Evolutionary conservation across 1,140 invertebrate genomes (phyloP), one percentile per base, ranked within the genome.

Genomic region (Neelides sp.): DNA sequence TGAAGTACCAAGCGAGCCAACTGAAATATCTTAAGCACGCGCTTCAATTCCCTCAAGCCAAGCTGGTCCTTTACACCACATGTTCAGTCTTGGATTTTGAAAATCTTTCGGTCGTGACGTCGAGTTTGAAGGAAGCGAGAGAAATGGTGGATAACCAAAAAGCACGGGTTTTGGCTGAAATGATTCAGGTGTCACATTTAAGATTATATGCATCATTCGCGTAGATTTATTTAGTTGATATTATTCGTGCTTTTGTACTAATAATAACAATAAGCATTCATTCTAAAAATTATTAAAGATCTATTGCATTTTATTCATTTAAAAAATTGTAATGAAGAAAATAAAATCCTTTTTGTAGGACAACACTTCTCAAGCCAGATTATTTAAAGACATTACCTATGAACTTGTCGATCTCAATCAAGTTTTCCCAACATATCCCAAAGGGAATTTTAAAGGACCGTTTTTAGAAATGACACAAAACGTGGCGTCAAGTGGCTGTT

Each of bases 41-140:
- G 4, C 27, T 57, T 3, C 24, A 12, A 10, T 48, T 57, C 20
- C 36, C 45, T 2, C 50, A 57, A 34, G 46, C 41, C 2, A 57
- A 52, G 39, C 27, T 57, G 19, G 22, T 52, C 8, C 15, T 57
- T 28, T 57, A 57, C 42, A 57, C 54, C 32, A 57, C 54, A 13
- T 57, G 54, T 19, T 57, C 54, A 1, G 19, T 52, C 15, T 36
- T 57, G 4, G 17, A n/a, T 5, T 22, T 42, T 5, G 54, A 57
- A 41, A 57, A 57, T 20, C 17, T 8, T 5, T 49, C 52, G 24
- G 45, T 57, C 24, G 54, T 57, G 4, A 30, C 32, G 15, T n/a
- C 26, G 32, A 27, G 35, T 19, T 26, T 53, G 8, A 28, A 26
- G 20, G 35, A 48, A 10, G 44, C 44, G 0, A 24, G 41, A 10